A percentile compares a stretch with the other conserved stretches of the same genome.
These are phyloP conservation scores for Fratercula arctica DNA, from an alignment of 2,797 vertebrate genomes.

Conservation along the genomic window DNA sequence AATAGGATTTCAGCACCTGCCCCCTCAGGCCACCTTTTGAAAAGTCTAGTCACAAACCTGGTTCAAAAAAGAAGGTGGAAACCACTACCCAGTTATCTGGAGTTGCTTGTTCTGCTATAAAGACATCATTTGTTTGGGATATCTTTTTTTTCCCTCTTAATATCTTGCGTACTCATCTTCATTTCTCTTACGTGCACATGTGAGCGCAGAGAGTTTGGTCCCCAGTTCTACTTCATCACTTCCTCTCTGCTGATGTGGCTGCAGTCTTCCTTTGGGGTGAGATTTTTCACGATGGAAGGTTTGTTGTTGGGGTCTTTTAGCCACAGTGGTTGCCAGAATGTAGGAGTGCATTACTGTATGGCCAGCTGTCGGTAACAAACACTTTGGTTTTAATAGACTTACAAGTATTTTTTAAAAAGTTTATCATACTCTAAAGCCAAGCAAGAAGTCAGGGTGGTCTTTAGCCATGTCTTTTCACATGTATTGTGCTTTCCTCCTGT, in stretches of 20 bases:
- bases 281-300: background rate
- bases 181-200: fast-evolving
- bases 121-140: background rate
- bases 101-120: background rate
- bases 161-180: background rate
- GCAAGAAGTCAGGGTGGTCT: background rate
- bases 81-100: background rate
- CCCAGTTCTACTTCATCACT: background rate
- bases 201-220: background rate
- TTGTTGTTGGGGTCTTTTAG: background rate
- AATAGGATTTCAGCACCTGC: background rate
- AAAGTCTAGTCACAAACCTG: background rate
- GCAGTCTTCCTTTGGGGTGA: background rate
- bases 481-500: background rate
- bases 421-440: fast-evolving
- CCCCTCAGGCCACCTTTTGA: background rate
- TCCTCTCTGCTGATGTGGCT: background rate
- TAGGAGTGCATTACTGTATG: too few species aligned
- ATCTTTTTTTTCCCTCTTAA: background rate
- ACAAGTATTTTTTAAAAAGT: fast-evolving
- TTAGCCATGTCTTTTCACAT: background rate
- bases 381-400: background rate
- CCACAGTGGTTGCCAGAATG: fast-evolving
- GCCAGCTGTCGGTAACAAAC: background rate
- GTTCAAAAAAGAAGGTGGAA: background rate